Percentiles rank a stretch among this genome's conserved stretches.
These are phyloP conservation scores for Amphiura filiformis DNA, from an alignment of 35 echinoderm and acorn worm genomes.

Conservation along the genomic window DNA sequence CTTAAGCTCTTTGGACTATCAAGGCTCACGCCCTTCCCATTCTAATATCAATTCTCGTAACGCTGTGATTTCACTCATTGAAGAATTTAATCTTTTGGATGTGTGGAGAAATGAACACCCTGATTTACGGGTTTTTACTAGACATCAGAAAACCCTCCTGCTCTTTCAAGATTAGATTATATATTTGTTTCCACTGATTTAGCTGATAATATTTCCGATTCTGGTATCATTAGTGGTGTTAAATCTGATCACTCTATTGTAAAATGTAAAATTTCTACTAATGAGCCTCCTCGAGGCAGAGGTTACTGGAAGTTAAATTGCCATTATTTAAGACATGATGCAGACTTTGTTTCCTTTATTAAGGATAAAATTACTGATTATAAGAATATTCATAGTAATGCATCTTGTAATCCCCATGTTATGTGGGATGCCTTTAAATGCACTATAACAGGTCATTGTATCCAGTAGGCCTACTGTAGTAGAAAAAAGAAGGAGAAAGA, in stretches of 20 bases:
- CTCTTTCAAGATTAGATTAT: neutral
- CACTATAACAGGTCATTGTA: conserved; percentile 12
- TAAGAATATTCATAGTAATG: no score
- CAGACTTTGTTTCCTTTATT: no score
- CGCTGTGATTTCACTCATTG: neutral
- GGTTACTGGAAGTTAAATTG: no score
- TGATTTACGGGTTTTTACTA: neutral
- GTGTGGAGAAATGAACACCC: neutral
- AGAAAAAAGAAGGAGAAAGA: neutral
- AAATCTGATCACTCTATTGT: no score
- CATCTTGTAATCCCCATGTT: no score
- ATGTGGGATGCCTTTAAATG: no score
- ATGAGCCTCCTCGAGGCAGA: no score
- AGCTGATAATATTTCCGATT: no score
- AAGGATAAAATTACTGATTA: no score
- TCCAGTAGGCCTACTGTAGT: neutral
- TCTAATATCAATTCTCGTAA: neutral
- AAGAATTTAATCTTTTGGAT: conserved; percentile 5
- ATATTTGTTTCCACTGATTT: neutral
- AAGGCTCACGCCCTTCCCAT: neutral
- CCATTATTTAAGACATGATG: no score
- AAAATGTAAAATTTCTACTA: no score
- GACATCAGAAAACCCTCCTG: neutral
- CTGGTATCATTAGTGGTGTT: no score
- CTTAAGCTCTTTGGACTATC: neutral